These are phyloP conservation scores for Alosa sapidissima DNA, from an alignment of 2,797 vertebrate genomes.

Conservation along the genomic window DNA sequence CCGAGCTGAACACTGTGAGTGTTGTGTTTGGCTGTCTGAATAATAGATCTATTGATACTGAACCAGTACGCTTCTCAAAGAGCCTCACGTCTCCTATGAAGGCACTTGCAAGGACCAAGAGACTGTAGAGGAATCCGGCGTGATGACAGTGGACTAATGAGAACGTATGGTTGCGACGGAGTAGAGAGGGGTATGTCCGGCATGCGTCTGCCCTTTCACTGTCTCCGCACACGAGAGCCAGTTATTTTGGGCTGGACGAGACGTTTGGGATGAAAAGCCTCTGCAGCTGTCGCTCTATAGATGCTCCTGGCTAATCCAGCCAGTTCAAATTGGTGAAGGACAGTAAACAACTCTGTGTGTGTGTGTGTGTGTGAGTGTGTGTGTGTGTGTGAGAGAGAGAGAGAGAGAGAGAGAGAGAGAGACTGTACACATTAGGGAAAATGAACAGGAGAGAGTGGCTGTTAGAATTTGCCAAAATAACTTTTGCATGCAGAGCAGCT, in stretches of 20 bases:
- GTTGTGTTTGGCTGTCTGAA: neutral
- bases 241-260: slow-evolving; percentile 52
- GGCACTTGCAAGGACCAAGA: too few species aligned
- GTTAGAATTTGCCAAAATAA: neutral
- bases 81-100: neutral
- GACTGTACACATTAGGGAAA: neutral
- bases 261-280: slow-evolving; percentile 52
- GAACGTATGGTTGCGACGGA: neutral
- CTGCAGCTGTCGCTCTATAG: slow-evolving; percentile 70
- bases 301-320: slow-evolving; percentile 65
- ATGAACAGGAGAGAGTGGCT: neutral
- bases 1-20: neutral
- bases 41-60: slow-evolving; percentile 8
- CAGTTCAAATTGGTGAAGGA: slow-evolving; percentile 51
- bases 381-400: neutral
- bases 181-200: neutral
- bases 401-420: too few species aligned
- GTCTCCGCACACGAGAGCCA: neutral
- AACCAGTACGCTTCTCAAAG: neutral
- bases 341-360: slow-evolving; percentile 52
- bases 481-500: slow-evolving; percentile 1
- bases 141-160: neutral
- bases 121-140: neutral
- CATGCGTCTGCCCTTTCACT: neutral
- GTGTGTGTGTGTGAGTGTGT: slow-evolving; percentile 16